Evolutionary conservation across 2,797 vertebrate genomes (phyloP), one percentile per base, ranked within the genome.

Genomic region (Myripristis murdjan): DNA sequence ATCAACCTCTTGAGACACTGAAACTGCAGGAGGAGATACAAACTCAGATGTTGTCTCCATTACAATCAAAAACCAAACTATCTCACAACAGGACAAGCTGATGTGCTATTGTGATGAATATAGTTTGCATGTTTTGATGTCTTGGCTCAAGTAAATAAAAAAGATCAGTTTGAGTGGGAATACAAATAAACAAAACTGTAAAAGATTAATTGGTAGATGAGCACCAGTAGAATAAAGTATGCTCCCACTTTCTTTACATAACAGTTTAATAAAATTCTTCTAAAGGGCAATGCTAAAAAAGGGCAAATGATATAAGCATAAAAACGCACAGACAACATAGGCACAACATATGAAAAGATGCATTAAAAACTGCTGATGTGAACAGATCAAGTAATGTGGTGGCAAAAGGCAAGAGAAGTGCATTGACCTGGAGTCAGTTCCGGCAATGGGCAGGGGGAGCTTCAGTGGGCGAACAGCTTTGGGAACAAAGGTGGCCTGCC

Each of bases 1-100:
- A 89, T 86, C 47, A 43, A 58, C 69, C 53, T 63, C 60, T 73
- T 46, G 48, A 83, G 68, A 58, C 60, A 22, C 64, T 51, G 59
- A 62, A 54, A 71, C 0, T 33, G 26, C 46, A 18, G 43, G 37
- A 64, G 47, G 53, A 57, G 65, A 58, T 18, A 58, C 67, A 73
- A 78, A 70, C 51, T 70, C 57, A 31, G 55, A 70, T 20, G 57
- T 2, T 63, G 72, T 37, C 3, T 33, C 68, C 5, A 63, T 58
- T 59, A 62, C n/a, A 24, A 75, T 77, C 61, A 31, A 33, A 66
- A 44, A 16, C 31, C 12, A 3, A 16, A 24, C 52, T 47, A 31
- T 2, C 24, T 55, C 51, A 51, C 23, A 33, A 23, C 43, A 15
- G 24, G 24, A 55, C 18, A 33, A 41, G 61, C 55, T 44, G 47